Base-by-base conservation (phyloP, 2,888 invertebrate species). In the Platycheirus albimanus region DNA sequence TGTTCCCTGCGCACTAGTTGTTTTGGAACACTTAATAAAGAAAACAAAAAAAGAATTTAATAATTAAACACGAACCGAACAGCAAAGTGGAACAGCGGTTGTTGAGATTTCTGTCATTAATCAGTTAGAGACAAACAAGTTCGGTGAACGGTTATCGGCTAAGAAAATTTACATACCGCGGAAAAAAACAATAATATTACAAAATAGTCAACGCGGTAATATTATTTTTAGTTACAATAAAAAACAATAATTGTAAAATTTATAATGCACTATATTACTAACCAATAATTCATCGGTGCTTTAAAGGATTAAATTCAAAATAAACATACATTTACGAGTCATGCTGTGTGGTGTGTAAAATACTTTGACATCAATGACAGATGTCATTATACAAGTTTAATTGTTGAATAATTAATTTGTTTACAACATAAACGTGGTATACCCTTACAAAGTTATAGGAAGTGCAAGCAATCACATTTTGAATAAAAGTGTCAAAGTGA, bases 71-170 rank as follows among this genome's bases (percentile, higher is more conserved):
- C 66, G 70, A 76, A 80, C 66, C 70, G 56, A 81, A 17, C 76
- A 45, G 67, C 67, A 72, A 77, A 81, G 81, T 77, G 81, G 77
- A 81, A 77, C 66, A 71, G 61, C 66, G 77, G 54, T 77, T 77
- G 81, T 81, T 81, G 71, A 81, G 77, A 71, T 54, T n/a, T 66
- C 54, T 77, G 67, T 41, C 71, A 54, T 77, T 76, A 77, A 77
- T 81, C 81, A 81, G 77, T 81, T 75, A 81, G 85, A 70, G 77
- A 72, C 67, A 78, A 85, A 85, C 86, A 85, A 86, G 84, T 85
- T 76, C 84, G 83, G 85, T 77, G 85, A 75, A 85, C 78, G 85
- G 85, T 79, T 86, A 84, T 85, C 86, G 84, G 85, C 85, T 64
- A 43, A 36, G 15, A 52, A 52, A 11, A 76, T 45, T 71, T 36